Conservation (phyloP, 2,888 invertebrate species). For the Amaurobius ferox region DNA sequence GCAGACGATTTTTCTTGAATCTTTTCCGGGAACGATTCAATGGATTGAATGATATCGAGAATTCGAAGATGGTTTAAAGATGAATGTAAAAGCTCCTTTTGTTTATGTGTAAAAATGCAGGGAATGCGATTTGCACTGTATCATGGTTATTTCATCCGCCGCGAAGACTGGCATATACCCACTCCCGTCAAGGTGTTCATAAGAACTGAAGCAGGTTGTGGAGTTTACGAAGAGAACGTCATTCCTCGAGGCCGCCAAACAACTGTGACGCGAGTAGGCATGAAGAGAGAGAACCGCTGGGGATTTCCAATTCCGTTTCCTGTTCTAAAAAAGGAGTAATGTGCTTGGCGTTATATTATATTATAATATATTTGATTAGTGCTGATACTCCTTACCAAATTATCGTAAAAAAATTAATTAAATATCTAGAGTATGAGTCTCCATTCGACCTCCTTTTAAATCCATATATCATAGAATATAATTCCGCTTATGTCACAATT, state of each 20-base stretch:
- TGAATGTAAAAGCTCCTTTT: no score
- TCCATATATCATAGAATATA: no score
- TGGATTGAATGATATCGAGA: no score
- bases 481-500: no score
- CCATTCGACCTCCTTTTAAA: no score
- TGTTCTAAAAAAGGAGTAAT: neutral
- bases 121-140: neutral
- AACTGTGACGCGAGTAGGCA: conserved; percentile 45
- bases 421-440: no score
- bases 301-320: neutral
- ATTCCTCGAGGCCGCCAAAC: conserved; percentile 34
- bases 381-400: no score
- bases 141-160: conserved; percentile 12
- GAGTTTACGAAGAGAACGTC: conserved; percentile 36
- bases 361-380: no score
- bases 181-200: conserved; percentile 49
- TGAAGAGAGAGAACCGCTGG: conserved; percentile 6
- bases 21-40: neutral
- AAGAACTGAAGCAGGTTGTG: conserved; percentile 30
- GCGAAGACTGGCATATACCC: conserved; percentile 11
- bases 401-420: no score
- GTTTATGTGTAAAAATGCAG: neutral
- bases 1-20: conserved; percentile 22
- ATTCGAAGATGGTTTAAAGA: no score
- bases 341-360: no score